A percentile compares a stretch with the other conserved stretches of the same genome.
Conservation (phyloP, 2,113 vertebrate genomes). For the Epinephelus moara region DNA sequence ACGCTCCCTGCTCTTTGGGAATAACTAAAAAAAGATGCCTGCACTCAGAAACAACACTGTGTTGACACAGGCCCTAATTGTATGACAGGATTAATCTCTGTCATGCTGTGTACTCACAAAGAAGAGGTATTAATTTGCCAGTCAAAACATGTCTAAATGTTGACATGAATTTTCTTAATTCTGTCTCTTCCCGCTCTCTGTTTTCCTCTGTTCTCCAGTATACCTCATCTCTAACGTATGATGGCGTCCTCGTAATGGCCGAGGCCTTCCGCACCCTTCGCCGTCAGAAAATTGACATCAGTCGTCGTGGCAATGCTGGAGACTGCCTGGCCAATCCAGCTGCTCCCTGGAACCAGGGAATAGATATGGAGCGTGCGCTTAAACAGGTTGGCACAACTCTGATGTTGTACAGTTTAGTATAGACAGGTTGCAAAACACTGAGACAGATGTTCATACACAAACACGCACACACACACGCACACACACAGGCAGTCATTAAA, state of each 20-base stretch:
- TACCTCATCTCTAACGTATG: slow-evolving; percentile 96
- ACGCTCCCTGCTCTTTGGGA: no score
- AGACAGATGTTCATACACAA: slow-evolving; percentile 6
- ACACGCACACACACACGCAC: neutral
- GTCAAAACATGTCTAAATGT: neutral
- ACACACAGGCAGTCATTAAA: neutral
- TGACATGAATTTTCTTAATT: neutral
- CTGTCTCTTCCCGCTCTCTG: neutral
- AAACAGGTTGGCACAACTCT: slow-evolving; percentile 90
- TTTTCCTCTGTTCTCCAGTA: slow-evolving; percentile 84
- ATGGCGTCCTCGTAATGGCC: slow-evolving; percentile 98
- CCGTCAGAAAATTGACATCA: slow-evolving; percentile 98
- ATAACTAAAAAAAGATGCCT: no score
- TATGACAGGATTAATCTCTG: neutral
- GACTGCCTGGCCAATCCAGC: slow-evolving; percentile 98
- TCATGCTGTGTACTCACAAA: neutral
- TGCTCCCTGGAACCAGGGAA: slow-evolving; percentile 98
- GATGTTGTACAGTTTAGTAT: neutral
- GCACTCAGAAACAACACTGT: no score
- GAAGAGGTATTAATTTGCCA: neutral
- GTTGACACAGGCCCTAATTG: no score
- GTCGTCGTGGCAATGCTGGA: slow-evolving; percentile 97
- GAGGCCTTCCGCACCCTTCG: slow-evolving; percentile 98
- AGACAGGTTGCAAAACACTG: neutral
- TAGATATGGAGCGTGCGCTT: slow-evolving; percentile 98